Base-by-base conservation (phyloP, 2,888 invertebrate genomes). In the Idaea aversata region DNA sequence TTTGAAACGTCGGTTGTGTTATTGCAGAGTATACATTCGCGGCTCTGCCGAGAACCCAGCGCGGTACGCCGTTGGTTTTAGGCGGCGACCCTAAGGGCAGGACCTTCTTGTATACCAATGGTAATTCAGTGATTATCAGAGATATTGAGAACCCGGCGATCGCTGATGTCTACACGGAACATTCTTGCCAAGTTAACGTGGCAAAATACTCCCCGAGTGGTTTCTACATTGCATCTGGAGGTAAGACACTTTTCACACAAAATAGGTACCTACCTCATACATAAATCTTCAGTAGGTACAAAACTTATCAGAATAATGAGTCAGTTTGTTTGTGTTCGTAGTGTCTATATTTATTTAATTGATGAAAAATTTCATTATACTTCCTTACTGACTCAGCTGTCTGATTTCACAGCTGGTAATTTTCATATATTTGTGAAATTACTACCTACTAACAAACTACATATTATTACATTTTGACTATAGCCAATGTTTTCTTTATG, bases 171-270 rank as follows among this genome's bases (percentile, higher is more conserved):
- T 99, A 99, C 90, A 98, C 99, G 4, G 99, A 99, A 90, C 99
- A 99, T 92, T 97, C 99, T 62, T 97, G 97, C 82, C 95, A 96
- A 82, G 98, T 99, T 4, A 98, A 98, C 85, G 98, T 99, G 67
- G 99, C 99, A 68, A 99, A 99, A 90, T 99, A 99, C 90, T 98
- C 99, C 35, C 99, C 99, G 7, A 98, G 98, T 88, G 98, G 99
- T 73, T 99, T 98, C 93, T 99, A 99, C 90, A 99, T 99, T 81
- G 98, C 99, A 59, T 99, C 99, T 72, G 99, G 98, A 93, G 98
- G 98, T 98, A 94, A 94, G 88, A 66, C 70, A 75, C 70, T 13
- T 34, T 58, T 10, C 13, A 58, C n/a, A 58, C 15, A 58, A 58
- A 13, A 57, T 57, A 13, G 15, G 15, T 58, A 58, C 15, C 6